Conservation (phyloP, 2,797 vertebrate species). For the Ctenochaetus hawaiiensis region DNA sequence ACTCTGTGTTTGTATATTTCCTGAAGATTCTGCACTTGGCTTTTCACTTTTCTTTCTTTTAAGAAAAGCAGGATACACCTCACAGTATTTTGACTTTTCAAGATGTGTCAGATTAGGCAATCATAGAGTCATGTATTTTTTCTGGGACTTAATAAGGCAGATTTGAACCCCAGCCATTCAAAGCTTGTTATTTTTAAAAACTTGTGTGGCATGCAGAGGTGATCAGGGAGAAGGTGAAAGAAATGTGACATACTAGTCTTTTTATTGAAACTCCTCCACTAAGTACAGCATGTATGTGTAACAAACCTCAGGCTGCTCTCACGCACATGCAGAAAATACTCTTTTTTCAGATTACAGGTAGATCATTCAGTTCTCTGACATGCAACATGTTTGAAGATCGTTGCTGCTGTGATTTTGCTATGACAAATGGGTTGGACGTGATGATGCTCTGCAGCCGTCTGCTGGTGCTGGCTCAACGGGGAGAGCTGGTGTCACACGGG, state of each 20-base stretch:
- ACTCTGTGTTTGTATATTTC: not conserved
- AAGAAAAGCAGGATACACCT: not conserved
- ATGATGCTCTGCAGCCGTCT: slow-evolving; percentile 45
- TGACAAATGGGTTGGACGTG: slow-evolving; percentile 44
- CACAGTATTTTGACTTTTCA: not conserved
- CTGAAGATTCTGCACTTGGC: not conserved
- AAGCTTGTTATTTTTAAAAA: not conserved
- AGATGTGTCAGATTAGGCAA: not conserved
- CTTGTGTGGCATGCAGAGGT: not conserved
- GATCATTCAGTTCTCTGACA: not conserved
- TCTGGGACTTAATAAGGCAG: not conserved
- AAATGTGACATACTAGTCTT: not conserved
- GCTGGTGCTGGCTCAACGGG: slow-evolving; percentile 9
- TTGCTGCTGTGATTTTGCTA: slow-evolving; percentile 31
- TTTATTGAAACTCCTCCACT: not conserved
- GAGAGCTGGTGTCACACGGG: slow-evolving; percentile 46
- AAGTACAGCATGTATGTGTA: not conserved
- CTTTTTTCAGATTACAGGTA: slow-evolving; percentile 10
- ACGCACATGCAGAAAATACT: not conserved
- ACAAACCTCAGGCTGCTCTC: slow-evolving; percentile 6
- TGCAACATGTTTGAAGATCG: not conserved
- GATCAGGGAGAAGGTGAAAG: not conserved
- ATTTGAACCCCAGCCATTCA: not conserved
- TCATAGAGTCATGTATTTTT: not conserved
- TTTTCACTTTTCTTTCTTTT: not conserved